These are phyloP conservation scores for Ectemnius cavifrons DNA, from an alignment of 2,888 invertebrate species.

Conservation along the genomic window DNA sequence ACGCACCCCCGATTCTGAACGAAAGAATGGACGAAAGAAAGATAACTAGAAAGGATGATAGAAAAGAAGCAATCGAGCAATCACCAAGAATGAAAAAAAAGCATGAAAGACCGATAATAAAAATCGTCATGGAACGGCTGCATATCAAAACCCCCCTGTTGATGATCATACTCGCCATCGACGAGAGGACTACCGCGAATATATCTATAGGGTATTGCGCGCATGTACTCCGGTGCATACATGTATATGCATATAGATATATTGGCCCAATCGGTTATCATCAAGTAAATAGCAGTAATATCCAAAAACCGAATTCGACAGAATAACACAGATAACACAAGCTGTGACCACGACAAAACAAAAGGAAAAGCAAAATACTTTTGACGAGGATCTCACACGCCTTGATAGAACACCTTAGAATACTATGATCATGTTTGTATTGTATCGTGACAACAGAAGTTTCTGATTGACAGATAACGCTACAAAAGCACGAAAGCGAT, in stretches of 20 bases:
- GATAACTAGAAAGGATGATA: constrained; percentile 37
- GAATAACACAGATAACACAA: constrained; percentile 24
- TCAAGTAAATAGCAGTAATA: constrained; percentile 35
- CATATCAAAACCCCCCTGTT: constrained; percentile 58
- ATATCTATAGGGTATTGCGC: constrained; percentile 15
- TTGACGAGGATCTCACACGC: too few species aligned
- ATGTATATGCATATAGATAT: constrained; percentile 23
- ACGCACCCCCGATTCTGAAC: constrained; percentile 57
- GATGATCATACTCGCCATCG: constrained; percentile 52
- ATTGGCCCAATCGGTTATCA: constrained; percentile 46
- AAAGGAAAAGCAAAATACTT: constrained; percentile 22
- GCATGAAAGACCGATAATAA: constrained; percentile 21
- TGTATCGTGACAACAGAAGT: constrained; percentile 38
- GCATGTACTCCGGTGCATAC: not conserved
- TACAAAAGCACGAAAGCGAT: constrained; percentile 45
- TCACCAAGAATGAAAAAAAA: constrained; percentile 16
- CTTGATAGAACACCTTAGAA: constrained; percentile 12
- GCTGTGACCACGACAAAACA: constrained; percentile 20
- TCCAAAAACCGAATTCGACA: constrained; percentile 29
- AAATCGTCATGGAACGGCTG: constrained; percentile 55
- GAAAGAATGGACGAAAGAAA: constrained; percentile 38
- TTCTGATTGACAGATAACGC: constrained; percentile 24
- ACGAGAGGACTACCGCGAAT: constrained; percentile 43
- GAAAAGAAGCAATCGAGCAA: constrained; percentile 20
- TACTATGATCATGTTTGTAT: constrained; percentile 32